phyloP scores from a whole-genome alignment of 2,113 vertebrate genomes.

The Rhizomys pruinosus region DNA sequence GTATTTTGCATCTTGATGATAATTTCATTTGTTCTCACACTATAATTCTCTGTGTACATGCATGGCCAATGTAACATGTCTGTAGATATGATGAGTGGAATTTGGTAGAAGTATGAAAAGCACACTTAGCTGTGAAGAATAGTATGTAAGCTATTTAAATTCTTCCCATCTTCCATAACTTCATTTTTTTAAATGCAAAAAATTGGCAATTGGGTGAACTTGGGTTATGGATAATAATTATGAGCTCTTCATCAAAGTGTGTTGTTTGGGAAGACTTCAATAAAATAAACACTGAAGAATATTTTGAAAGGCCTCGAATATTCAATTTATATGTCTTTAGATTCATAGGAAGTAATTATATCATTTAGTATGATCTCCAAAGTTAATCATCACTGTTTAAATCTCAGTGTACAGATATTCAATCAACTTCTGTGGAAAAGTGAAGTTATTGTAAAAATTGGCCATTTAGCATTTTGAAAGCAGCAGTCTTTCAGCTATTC shows the following conservation, averaged over 20 bases:
- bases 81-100: background rate
- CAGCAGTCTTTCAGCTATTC: background rate
- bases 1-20: background rate
- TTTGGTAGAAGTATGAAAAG: background rate
- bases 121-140: background rate
- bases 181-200: slow-evolving; percentile 18
- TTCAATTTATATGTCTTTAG: background rate
- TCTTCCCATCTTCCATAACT: background rate
- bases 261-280: background rate
- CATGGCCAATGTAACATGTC: background rate
- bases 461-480: background rate
- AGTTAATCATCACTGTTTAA: background rate
- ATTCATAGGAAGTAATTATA: background rate
- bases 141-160: background rate
- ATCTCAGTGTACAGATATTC: background rate
- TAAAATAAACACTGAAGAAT: background rate
- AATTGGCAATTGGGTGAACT: background rate
- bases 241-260: background rate
- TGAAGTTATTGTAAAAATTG: slow-evolving; percentile 10
- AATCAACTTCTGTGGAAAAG: slow-evolving; percentile 24
- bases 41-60: background rate
- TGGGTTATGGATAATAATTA: background rate
- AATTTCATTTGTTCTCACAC: background rate
- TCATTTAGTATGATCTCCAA: background rate
- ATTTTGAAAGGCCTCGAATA: background rate